These are phyloP conservation scores for Sminthurinus aureus DNA, from an alignment of 2,888 invertebrate species.

Conservation along the genomic window DNA sequence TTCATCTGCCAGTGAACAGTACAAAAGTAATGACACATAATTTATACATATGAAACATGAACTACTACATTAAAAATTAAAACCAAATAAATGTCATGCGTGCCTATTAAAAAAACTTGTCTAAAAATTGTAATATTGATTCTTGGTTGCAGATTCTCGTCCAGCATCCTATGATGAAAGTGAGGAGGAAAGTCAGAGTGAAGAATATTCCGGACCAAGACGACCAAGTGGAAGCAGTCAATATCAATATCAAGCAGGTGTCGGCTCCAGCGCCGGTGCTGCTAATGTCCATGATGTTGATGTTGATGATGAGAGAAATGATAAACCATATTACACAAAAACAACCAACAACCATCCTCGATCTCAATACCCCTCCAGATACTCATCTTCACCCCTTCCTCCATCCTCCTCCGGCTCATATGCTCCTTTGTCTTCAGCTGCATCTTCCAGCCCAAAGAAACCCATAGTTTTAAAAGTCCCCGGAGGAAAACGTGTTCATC, in stretches of 20 bases:
- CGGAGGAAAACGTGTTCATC: slow-evolving; percentile 22
- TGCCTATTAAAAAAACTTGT: not conserved
- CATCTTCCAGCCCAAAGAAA: slow-evolving; percentile 14
- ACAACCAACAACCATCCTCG: not conserved
- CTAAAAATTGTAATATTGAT: not conserved
- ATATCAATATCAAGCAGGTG: not conserved
- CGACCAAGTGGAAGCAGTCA: not conserved
- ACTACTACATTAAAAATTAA: not conserved
- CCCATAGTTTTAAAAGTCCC: slow-evolving; percentile 55
- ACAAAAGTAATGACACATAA: not conserved
- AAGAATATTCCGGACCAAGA: slow-evolving; percentile 14
- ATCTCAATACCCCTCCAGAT: not conserved
- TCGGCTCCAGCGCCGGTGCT: too few species aligned
- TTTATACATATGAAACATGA: not conserved
- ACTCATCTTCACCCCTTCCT: not conserved
- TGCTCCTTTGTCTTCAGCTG: not conserved
- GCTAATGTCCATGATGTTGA: too few species aligned
- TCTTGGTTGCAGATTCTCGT: slow-evolving; percentile 16
- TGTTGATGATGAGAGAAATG: not conserved
- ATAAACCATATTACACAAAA: not conserved
- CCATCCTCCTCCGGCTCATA: slow-evolving; percentile 7
- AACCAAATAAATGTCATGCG: not conserved
- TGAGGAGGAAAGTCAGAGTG: slow-evolving; percentile 17
- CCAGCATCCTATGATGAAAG: slow-evolving; percentile 3
- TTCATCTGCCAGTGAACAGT: not conserved